Conservation (phyloP, 2,888 invertebrate species). For the Trichacis sp. region DNA sequence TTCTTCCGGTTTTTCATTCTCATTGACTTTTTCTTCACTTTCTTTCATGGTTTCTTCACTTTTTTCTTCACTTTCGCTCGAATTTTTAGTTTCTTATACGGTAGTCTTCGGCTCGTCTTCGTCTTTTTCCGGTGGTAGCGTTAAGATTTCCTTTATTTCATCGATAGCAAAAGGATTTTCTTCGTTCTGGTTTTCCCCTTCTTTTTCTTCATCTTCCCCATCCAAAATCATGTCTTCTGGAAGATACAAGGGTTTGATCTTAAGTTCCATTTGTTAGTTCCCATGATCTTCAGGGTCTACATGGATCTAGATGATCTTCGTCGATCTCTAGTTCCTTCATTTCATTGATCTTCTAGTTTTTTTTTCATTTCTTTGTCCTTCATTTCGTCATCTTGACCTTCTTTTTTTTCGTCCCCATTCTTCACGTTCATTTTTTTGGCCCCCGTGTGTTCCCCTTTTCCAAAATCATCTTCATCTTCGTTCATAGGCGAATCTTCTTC, state of each 20-base stretch:
- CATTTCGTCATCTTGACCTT: constrained; percentile 66
- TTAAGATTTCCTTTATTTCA: constrained; percentile 74
- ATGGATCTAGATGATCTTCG: constrained; percentile 86
- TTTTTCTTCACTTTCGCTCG: constrained; percentile 24
- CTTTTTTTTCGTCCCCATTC: constrained; percentile 70
- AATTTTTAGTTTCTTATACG: constrained; percentile 56
- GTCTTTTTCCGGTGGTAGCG: constrained; percentile 59
- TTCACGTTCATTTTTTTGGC: constrained; percentile 70
- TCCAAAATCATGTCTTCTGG: constrained; percentile 89
- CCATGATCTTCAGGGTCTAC: too few relatives aligned
- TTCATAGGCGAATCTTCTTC: constrained; percentile 74
- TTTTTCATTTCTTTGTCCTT: constrained; percentile 70
- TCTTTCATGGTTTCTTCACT: constrained; percentile 44
- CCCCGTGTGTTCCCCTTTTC: constrained; percentile 65
- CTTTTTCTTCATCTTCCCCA: constrained; percentile 74
- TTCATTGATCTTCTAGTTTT: constrained; percentile 82
- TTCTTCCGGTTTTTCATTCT: constrained; percentile 53
- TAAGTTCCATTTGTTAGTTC: constrained; percentile 80
- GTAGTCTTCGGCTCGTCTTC: constrained; percentile 71
- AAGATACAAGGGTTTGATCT: constrained; percentile 88
- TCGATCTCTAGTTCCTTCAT: constrained; percentile 84
- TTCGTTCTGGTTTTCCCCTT: constrained; percentile 72
- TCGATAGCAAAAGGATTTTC: constrained; percentile 82
- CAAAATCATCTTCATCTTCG: constrained; percentile 71
- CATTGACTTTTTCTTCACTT: constrained; percentile 53